A percentile compares a stretch with the other conserved stretches of the same genome.
Conservation (phyloP, 2,888 invertebrate species). For the Carpatolechia fugitivella region DNA sequence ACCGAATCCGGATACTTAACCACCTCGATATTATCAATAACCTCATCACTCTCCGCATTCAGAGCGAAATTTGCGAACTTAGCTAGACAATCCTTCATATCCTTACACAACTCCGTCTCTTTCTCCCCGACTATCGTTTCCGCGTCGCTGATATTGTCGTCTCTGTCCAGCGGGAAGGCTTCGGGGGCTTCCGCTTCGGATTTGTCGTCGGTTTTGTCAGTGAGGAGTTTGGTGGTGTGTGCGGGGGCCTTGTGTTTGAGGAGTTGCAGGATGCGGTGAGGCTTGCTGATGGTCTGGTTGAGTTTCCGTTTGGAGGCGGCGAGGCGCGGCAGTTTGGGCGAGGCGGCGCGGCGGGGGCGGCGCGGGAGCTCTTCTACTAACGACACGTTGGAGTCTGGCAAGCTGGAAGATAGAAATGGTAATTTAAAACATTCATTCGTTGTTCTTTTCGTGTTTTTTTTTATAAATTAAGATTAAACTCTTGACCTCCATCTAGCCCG, state of each 20-base stretch:
- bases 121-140: conserved; percentile 58
- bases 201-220: conserved; percentile 37
- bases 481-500: too few species aligned
- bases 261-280: conserved; percentile 54
- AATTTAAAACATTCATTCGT: background rate
- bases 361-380: conserved; percentile 54
- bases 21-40: conserved; percentile 30
- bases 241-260: conserved; percentile 53
- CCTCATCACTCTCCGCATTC: conserved; percentile 34
- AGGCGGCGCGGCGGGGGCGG: conserved; percentile 46
- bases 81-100: conserved; percentile 66
- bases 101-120: conserved; percentile 39
- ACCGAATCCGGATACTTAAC: conserved; percentile 61
- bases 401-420: conserved; percentile 35
- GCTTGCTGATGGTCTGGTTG: conserved; percentile 37
- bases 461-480: too few species aligned
- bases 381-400: conserved; percentile 54
- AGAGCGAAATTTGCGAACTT: conserved; percentile 65
- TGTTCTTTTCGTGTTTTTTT: background rate
- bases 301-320: conserved; percentile 54
- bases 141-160: conserved; percentile 55
- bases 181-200: conserved; percentile 59
- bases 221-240: conserved; percentile 33
- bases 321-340: conserved; percentile 48
- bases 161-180: conserved; percentile 58